A percentile compares a stretch with the other conserved stretches of the same genome.
phyloP scores from a whole-genome alignment of 2,113 vertebrate species.

The Xenus cinereus region DNA sequence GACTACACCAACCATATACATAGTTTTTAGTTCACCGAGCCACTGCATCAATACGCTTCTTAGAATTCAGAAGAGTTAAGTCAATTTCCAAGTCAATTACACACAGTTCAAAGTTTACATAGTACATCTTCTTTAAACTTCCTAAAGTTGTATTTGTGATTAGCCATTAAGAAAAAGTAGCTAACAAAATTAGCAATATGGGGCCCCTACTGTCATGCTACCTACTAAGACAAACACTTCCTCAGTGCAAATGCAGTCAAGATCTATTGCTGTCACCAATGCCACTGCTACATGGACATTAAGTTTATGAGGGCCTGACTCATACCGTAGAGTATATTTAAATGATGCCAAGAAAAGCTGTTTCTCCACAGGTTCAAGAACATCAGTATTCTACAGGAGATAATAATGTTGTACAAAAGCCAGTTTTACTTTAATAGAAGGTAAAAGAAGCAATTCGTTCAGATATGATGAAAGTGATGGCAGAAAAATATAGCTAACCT shows the following conservation, averaged over 20 bases:
- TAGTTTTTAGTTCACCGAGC: not conserved
- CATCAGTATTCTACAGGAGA: not conserved
- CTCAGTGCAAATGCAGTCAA: not conserved
- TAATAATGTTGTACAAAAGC: not conserved
- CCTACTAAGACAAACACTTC: not conserved
- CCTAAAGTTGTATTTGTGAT: not conserved
- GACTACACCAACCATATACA: not conserved
- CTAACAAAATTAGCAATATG: fast-evolving
- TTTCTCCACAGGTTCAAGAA: not conserved
- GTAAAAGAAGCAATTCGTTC: not conserved
- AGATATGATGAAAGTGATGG: not conserved
- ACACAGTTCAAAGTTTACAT: not conserved
- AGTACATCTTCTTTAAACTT: not conserved
- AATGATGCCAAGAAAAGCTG: not conserved
- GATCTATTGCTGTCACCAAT: not conserved
- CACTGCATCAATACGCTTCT: fast-evolving
- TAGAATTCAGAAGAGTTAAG: not conserved
- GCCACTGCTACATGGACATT: not conserved
- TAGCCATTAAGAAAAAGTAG: not conserved
- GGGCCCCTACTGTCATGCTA: not conserved
- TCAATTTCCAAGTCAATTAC: not conserved
- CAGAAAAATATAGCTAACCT: slow-evolving; percentile 31
- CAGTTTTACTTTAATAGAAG: not conserved
- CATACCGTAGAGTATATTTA: not conserved
- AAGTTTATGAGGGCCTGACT: not conserved